phyloP scores from a whole-genome alignment of 2,888 invertebrate species.

The Mystacides longicornis region DNA sequence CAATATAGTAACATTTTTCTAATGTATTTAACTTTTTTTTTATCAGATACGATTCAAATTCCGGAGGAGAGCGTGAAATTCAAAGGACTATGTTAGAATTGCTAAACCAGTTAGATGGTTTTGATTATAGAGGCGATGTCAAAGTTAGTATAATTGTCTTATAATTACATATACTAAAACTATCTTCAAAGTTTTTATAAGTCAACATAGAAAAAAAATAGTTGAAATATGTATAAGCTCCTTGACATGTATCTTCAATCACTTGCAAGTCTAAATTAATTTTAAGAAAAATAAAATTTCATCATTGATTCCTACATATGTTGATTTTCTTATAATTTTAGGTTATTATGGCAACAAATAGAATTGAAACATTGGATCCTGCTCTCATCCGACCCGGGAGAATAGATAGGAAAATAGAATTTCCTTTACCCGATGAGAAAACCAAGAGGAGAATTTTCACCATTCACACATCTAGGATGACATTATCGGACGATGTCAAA shows the following conservation, averaged over 20 bases:
- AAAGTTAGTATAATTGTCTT: too few species aligned
- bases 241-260: too few species aligned
- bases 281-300: too few species aligned
- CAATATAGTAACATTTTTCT: too few species aligned
- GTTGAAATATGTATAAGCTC: too few species aligned
- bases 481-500: slow-evolving; percentile 92
- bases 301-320: background rate
- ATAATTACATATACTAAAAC: too few species aligned
- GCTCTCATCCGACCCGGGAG: slow-evolving; percentile 97
- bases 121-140: slow-evolving; percentile 93
- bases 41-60: slow-evolving; percentile 88
- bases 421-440: slow-evolving; percentile 98
- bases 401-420: slow-evolving; percentile 99
- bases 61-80: slow-evolving; percentile 98
- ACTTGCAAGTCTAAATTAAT: too few species aligned
- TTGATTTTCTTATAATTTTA: slow-evolving; percentile 32
- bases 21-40: too few species aligned
- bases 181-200: too few species aligned
- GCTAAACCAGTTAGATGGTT: slow-evolving; percentile 96
- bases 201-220: too few species aligned
- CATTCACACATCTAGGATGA: slow-evolving; percentile 99
- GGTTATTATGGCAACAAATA: slow-evolving; percentile 96
- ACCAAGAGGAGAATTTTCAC: slow-evolving; percentile 94
- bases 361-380: slow-evolving; percentile 97
- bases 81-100: slow-evolving; percentile 99